phyloP scores from a whole-genome alignment of 2,888 invertebrate genomes.

The Brachypalpus laphriformis region DNA sequence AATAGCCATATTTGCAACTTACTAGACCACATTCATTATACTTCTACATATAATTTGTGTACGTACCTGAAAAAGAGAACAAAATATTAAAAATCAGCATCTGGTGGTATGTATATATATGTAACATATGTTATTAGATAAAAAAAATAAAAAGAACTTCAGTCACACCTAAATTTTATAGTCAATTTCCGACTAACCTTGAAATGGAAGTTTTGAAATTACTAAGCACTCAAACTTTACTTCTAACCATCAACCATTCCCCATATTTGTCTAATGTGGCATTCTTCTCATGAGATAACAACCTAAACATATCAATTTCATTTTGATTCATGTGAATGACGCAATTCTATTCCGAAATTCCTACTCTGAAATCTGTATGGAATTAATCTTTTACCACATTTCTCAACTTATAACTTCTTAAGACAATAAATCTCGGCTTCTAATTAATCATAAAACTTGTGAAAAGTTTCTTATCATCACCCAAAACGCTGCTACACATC shows the following conservation, averaged over 20 bases:
- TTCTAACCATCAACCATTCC: background rate
- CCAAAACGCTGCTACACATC: background rate
- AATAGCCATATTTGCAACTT: too few relatives aligned
- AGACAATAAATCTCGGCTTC: conserved; percentile 45
- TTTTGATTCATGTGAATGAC: background rate
- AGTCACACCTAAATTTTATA: too few relatives aligned
- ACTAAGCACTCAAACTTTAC: too few relatives aligned
- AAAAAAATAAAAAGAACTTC: too few relatives aligned
- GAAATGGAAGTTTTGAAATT: too few relatives aligned
- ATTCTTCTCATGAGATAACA: background rate
- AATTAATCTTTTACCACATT: conserved; percentile 8
- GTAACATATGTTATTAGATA: too few relatives aligned
- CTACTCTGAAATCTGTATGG: background rate
- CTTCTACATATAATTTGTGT: background rate
- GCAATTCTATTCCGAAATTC: background rate
- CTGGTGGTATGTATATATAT: too few relatives aligned
- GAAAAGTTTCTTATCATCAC: conserved; percentile 53
- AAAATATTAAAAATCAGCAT: background rate
- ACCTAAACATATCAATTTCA: background rate
- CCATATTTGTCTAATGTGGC: background rate
- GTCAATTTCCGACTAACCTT: too few relatives aligned
- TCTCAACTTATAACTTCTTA: conserved; percentile 4
- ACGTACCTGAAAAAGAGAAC: conserved; percentile 36
- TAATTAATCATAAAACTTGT: conserved; percentile 67
- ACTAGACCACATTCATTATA: too few relatives aligned